A percentile compares a stretch with the other conserved stretches of the same genome.
Evolutionary conservation across 2,113 vertebrate species (phyloP).

Genomic region (Tupaia tana): DNA sequence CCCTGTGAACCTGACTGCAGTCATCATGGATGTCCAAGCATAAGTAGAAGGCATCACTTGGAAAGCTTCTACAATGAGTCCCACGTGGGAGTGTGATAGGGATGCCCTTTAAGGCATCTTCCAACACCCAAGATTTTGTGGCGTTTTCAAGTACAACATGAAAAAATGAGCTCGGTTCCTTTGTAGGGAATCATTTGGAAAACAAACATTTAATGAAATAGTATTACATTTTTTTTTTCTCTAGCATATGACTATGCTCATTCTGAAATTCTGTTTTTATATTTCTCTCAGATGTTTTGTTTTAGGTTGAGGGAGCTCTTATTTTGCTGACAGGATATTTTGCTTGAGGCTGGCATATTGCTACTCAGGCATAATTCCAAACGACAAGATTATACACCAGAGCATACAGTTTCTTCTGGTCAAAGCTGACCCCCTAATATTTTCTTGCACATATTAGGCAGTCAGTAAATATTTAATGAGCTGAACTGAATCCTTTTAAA

Average conservation of each 20-base stretch:
- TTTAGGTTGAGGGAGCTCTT: conserved; percentile 53
- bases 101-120: not conserved
- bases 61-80: not conserved
- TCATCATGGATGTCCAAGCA: too few relatives aligned
- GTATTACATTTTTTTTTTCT: conserved; percentile 46
- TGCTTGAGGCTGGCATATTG: conserved; percentile 60
- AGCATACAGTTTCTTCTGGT: not conserved
- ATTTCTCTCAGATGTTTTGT: conserved; percentile 67
- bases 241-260: conserved; percentile 6
- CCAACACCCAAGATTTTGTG: not conserved
- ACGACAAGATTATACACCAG: conserved; percentile 25
- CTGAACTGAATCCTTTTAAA: not conserved
- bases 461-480: not conserved
- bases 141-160: not conserved
- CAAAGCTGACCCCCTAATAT: conserved; percentile 18
- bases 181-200: conserved; percentile 13
- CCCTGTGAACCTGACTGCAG: not conserved
- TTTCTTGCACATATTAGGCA: conserved; percentile 35
- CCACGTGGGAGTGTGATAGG: fast-evolving
- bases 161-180: not conserved
- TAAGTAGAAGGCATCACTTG: not conserved
- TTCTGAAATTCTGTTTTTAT: conserved; percentile 55
- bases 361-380: conserved; percentile 57
- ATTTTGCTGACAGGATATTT: conserved; percentile 62
- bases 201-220: conserved; percentile 54